Evolutionary conservation across 2,113 vertebrate genomes (phyloP).

Genomic region (Tragelaphus buxtoni): DNA sequence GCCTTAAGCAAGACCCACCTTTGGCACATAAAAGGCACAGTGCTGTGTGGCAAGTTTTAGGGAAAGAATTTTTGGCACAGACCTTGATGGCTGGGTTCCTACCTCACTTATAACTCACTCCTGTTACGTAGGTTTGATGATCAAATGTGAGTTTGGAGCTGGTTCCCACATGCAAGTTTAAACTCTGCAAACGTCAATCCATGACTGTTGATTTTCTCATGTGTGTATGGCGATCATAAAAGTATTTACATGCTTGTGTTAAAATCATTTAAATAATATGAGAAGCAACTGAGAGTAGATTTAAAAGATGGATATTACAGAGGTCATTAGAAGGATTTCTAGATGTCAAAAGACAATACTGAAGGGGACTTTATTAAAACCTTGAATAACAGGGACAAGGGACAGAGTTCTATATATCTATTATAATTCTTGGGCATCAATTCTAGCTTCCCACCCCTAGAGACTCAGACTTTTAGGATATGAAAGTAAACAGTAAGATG

Average conservation of each 20-base stretch:
- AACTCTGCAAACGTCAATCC: neutral
- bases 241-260: neutral
- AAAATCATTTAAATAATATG: neutral
- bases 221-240: neutral
- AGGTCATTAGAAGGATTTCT: neutral
- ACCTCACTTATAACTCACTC: neutral
- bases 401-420: neutral
- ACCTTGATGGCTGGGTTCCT: neutral
- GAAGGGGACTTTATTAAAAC: neutral
- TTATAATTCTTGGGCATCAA: neutral
- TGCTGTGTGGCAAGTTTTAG: neutral
- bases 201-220: neutral
- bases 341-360: neutral
- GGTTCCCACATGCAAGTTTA: neutral
- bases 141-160: neutral
- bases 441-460: neutral
- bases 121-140: neutral
- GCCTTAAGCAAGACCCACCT: neutral
- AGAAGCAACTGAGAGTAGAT: neutral
- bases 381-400: neutral
- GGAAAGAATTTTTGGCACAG: neutral
- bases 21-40: neutral
- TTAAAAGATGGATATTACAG: neutral
- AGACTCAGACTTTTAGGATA: neutral
- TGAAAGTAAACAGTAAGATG: neutral